phyloP scores from a whole-genome alignment of 1,140 invertebrate genomes.

The Habropoda laboriosa region DNA sequence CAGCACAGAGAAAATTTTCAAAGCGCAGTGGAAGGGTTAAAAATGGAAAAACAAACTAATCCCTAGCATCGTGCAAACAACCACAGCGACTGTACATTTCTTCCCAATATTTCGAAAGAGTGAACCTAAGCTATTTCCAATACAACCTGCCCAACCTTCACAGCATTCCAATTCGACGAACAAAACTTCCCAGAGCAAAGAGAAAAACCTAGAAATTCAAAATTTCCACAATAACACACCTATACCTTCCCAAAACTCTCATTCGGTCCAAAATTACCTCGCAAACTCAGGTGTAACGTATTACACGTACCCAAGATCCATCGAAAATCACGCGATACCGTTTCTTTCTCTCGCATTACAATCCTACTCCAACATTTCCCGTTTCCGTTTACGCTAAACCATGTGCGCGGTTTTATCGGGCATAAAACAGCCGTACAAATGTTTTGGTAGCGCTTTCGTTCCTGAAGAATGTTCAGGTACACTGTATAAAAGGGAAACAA shows the following conservation, averaged over 20 bases:
- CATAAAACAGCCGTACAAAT: not conserved
- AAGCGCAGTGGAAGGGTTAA: too few relatives aligned
- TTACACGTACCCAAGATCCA: not conserved
- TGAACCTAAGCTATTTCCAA: not conserved
- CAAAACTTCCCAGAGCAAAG: not conserved
- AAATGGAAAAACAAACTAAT: too few relatives aligned
- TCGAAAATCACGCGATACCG: not conserved
- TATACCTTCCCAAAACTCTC: not conserved
- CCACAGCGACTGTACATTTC: not conserved
- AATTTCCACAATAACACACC: not conserved
- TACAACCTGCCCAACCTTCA: not conserved
- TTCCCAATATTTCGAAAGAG: not conserved
- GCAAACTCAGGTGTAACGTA: not conserved
- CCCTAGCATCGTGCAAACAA: not conserved
- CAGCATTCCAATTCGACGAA: too few relatives aligned
- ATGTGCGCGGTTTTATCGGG: not conserved
- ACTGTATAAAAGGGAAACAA: not conserved
- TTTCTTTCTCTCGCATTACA: not conserved
- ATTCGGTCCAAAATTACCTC: not conserved
- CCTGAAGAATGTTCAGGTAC: not conserved
- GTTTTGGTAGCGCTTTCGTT: not conserved
- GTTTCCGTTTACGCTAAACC: not conserved
- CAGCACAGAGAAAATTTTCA: too few relatives aligned
- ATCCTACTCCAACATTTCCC: slow-evolving; percentile 8
- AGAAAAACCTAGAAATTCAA: not conserved